These are phyloP conservation scores for Acipenser ruthenus DNA, from an alignment of 2,797 vertebrate species.

Conservation along the genomic window DNA sequence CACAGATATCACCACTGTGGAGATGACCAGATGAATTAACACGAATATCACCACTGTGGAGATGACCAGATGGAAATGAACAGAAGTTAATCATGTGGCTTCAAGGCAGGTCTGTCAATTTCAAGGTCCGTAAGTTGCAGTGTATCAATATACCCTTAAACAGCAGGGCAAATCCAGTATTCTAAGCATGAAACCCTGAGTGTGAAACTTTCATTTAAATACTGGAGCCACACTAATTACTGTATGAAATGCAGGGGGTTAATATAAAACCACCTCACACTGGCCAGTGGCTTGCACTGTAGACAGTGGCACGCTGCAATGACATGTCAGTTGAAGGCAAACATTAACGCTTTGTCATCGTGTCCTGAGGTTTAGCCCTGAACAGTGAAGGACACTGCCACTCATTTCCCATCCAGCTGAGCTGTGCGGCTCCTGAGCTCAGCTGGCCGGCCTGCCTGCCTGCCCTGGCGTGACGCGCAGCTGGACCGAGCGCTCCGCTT, in stretches of 20 bases:
- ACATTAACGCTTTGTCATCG: neutral
- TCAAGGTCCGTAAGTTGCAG: neutral
- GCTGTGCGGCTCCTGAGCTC: neutral
- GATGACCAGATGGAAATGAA: neutral
- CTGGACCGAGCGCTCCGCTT: neutral
- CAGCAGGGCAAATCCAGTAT: no score
- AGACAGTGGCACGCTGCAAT: no score
- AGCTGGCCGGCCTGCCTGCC: neutral
- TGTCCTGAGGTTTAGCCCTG: neutral
- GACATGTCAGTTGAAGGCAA: neutral
- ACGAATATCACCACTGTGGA: neutral
- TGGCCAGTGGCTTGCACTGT: no score
- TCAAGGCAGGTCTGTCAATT: neutral
- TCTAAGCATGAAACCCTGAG: no score
- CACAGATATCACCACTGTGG: neutral
- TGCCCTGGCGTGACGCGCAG: neutral
- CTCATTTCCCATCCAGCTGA: neutral
- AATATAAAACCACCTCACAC: no score
- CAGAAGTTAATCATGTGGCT: neutral
- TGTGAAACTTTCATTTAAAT: no score
- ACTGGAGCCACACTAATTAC: conserved; percentile 1
- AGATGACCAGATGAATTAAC: neutral
- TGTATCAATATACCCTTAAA: no score
- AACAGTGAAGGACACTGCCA: neutral
- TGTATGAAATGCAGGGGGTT: no score